A percentile compares a stretch with the other conserved stretches of the same genome.
These are phyloP conservation scores for Drosophila mimetica DNA, from an alignment of 2,888 invertebrate species.

Conservation along the genomic window DNA sequence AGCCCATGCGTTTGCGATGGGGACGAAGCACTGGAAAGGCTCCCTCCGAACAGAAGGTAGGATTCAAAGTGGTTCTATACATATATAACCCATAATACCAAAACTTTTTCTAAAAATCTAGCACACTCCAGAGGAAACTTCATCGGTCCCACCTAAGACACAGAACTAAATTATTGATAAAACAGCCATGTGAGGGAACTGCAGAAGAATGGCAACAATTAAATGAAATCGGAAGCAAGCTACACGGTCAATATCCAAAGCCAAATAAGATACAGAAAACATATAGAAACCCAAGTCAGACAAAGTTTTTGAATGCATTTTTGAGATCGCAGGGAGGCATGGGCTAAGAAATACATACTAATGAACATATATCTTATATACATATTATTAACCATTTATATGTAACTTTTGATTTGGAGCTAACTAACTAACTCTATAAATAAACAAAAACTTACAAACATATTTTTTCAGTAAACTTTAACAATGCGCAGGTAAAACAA, in stretches of 20 bases:
- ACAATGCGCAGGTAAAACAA: slow-evolving; percentile 42
- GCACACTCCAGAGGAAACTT: slow-evolving; percentile 46
- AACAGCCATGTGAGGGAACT: slow-evolving; percentile 36
- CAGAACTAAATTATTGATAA: slow-evolving; percentile 53
- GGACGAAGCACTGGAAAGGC: slow-evolving; percentile 82
- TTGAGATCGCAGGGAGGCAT: slow-evolving; percentile 42
- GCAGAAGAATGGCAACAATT: slow-evolving; percentile 41
- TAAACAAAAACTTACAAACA: slow-evolving; percentile 20
- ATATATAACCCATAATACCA: no score
- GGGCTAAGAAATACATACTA: slow-evolving; percentile 61
- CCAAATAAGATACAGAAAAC: slow-evolving; percentile 38
- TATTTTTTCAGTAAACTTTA: slow-evolving; percentile 58
- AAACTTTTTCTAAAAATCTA: neutral
- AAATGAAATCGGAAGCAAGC: slow-evolving; percentile 28
- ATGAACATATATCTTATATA: slow-evolving; percentile 43
- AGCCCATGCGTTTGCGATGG: slow-evolving; percentile 83
- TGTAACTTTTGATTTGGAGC: slow-evolving; percentile 27
- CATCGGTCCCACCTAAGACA: slow-evolving; percentile 49
- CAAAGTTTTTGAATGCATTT: slow-evolving; percentile 55
- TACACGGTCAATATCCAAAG: slow-evolving; percentile 41
- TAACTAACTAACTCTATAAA: neutral
- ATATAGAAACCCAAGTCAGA: slow-evolving; percentile 38
- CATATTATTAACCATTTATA: slow-evolving; percentile 31
- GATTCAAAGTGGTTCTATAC: neutral
- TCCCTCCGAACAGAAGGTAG: slow-evolving; percentile 62